phyloP scores from a whole-genome alignment of 2,888 invertebrate species.

The Adelphocoris suturalis region DNA sequence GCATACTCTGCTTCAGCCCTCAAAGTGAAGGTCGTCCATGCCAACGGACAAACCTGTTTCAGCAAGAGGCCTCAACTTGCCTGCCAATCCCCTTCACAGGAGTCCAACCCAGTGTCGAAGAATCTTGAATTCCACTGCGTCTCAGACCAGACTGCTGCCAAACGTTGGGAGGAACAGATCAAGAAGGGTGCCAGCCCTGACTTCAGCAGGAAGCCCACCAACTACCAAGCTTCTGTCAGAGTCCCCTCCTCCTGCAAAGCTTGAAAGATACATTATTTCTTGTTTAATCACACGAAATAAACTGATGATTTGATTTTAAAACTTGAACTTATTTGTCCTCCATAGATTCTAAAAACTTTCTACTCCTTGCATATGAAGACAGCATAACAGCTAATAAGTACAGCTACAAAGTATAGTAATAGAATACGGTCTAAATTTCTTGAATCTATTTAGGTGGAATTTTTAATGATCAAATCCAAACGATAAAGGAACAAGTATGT shows the following conservation, averaged over 20 bases:
- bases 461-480: too few species aligned
- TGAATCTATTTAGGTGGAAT: too few species aligned
- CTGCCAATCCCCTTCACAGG: conserved; percentile 81
- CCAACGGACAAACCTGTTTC: conserved; percentile 83
- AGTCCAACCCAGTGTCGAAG: conserved; percentile 79
- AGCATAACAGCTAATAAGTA: too few species aligned
- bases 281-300: background rate
- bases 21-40: conserved; percentile 78
- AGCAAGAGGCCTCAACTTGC: conserved; percentile 81
- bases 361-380: conserved; percentile 59
- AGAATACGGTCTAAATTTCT: too few species aligned
- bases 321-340: too few species aligned
- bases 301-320: background rate
- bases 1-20: conserved; percentile 22
- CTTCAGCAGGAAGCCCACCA: conserved; percentile 79
- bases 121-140: conserved; percentile 79
- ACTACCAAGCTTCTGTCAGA: conserved; percentile 78
- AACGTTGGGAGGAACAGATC: conserved; percentile 78
- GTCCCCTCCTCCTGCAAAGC: conserved; percentile 77
- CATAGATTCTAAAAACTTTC: too few species aligned
- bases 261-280: background rate
- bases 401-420: too few species aligned
- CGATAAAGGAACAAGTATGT: too few species aligned
- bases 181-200: conserved; percentile 80
- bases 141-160: conserved; percentile 79